Evolutionary conservation across 1,140 invertebrate species (phyloP).

Genomic region (Homarus americanus): DNA sequence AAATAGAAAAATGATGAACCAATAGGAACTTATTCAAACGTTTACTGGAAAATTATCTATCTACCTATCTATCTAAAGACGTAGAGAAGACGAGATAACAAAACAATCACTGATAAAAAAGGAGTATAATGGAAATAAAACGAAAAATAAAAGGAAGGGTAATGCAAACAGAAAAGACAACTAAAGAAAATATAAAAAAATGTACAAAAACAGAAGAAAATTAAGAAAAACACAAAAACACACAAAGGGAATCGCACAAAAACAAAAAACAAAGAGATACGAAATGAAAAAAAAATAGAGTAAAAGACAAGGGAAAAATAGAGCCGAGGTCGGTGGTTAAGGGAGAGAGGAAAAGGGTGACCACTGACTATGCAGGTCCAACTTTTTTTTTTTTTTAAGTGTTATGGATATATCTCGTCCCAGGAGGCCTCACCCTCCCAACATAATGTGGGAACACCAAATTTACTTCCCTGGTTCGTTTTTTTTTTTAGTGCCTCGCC

Average conservation of each 20-base stretch:
- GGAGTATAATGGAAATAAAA: not conserved
- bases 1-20: too few species aligned
- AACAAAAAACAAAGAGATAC: not conserved
- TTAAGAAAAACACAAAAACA: not conserved
- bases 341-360: not conserved
- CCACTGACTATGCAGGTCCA: not conserved
- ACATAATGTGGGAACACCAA: not conserved
- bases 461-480: not conserved
- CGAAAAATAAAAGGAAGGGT: not conserved
- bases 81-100: not conserved
- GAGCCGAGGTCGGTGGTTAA: not conserved
- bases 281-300: not conserved
- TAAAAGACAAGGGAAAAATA: not conserved
- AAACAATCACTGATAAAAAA: not conserved
- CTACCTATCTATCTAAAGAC: too few species aligned
- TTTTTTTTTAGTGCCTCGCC: too few species aligned
- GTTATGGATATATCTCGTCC: conserved; percentile 15
- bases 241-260: not conserved
- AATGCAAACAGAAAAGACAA: not conserved
- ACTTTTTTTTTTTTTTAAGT: conserved; percentile 1
- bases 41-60: too few species aligned
- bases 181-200: not conserved
- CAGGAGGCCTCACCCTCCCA: too few species aligned
- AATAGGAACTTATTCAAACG: too few species aligned
- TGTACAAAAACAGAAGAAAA: not conserved